Evolutionary conservation across 35 echinoderm and acorn worm genomes (phyloP).

Genomic region (Diadema setosum): DNA sequence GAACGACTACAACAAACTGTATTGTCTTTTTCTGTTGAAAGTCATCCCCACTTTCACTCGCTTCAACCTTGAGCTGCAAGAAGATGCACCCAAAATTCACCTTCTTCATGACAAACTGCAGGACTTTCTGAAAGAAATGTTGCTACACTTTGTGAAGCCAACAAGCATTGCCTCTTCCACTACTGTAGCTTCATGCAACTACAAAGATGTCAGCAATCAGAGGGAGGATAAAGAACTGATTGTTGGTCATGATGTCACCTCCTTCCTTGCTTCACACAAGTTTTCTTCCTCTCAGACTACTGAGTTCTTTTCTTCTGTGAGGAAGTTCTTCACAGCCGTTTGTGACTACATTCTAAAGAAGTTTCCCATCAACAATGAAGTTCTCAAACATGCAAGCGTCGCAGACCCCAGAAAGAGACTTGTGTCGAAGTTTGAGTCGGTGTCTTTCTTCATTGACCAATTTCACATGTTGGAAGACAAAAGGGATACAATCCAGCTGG

Average conservation of each 20-base stretch:
- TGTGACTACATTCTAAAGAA: conserved; percentile 44
- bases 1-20: conserved; percentile 25
- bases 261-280: conserved; percentile 6
- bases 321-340: conserved; percentile 16
- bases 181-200: background rate
- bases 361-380: conserved; percentile 36
- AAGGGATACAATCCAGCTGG: conserved; percentile 33
- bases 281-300: background rate
- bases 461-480: conserved; percentile 61
- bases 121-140: background rate
- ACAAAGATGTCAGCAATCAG: conserved; percentile 27
- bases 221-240: conserved; percentile 43
- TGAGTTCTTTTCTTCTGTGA: conserved; percentile 36
- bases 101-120: conserved; percentile 13
- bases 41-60: conserved; percentile 42
- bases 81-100: conserved; percentile 45
- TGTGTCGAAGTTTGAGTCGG: conserved; percentile 9
- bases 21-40: conserved; percentile 26
- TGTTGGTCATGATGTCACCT: conserved; percentile 36
- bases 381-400: conserved; percentile 33
- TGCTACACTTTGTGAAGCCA: conserved; percentile 52
- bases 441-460: conserved; percentile 44
- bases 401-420: conserved; percentile 14
- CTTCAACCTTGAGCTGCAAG: conserved; percentile 36
- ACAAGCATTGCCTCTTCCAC: background rate